A percentile compares a stretch with the other conserved stretches of the same genome.
These are phyloP conservation scores for Scaptomyza parva DNA, from an alignment of 2,888 invertebrate genomes.

Conservation along the genomic window DNA sequence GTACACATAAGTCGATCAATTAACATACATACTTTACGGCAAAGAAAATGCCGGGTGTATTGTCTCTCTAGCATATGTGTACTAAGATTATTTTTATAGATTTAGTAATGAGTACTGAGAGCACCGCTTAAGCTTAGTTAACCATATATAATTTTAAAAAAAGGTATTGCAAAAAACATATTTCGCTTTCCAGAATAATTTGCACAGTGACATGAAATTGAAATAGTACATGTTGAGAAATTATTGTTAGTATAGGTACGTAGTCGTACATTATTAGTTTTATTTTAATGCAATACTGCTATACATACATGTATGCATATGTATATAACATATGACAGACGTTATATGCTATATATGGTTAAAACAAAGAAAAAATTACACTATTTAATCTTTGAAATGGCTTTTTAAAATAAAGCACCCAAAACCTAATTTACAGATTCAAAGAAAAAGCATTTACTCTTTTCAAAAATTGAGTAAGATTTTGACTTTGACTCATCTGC, in stretches of 20 bases:
- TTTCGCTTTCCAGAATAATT: no score
- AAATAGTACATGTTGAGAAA: no score
- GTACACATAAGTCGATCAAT: conserved; percentile 8
- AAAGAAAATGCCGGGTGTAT: background rate
- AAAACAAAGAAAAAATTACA: no score
- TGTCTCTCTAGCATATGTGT: conserved; percentile 11
- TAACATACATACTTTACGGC: background rate
- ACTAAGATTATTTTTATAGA: background rate
- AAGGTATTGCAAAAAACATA: background rate
- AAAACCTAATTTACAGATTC: background rate
- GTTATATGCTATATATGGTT: no score
- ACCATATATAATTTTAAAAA: background rate
- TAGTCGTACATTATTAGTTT: no score
- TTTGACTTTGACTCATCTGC: background rate
- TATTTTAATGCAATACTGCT: no score
- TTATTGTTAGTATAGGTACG: no score
- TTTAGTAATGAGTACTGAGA: background rate
- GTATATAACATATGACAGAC: no score
- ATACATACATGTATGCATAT: no score
- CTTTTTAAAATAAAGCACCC: no score
- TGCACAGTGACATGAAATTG: no score
- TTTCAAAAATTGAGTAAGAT: background rate
- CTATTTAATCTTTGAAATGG: no score
- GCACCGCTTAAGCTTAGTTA: background rate
- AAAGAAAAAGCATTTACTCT: background rate